Conservation (phyloP, 2,113 vertebrate species). For the Suricata suricatta region DNA sequence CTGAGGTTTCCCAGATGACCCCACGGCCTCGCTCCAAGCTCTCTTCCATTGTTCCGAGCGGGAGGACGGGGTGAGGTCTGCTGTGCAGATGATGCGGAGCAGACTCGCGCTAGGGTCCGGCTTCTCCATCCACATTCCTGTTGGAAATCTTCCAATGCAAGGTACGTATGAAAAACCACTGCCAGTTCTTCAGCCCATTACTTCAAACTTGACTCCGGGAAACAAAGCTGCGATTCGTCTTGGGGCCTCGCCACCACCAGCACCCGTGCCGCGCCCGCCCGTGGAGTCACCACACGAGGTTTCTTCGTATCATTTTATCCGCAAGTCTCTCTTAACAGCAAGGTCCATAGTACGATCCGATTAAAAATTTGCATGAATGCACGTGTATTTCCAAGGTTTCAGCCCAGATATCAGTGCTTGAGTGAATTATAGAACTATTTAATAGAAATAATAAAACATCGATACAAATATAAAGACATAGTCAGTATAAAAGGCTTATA, state of each 20-base stretch:
- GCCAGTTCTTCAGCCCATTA: constrained; percentile 41
- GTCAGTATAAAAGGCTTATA: constrained; percentile 93
- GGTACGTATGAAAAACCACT: constrained; percentile 40
- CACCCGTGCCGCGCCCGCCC: background rate
- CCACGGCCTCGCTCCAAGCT: background rate
- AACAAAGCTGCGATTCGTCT: constrained; percentile 29
- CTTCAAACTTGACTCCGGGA: constrained; percentile 59
- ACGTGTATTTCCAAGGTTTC: constrained; percentile 78
- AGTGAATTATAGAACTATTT: constrained; percentile 93
- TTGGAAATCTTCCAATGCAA: constrained; percentile 51
- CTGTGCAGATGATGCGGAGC: background rate
- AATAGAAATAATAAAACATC: constrained; percentile 89
- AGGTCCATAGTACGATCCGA: constrained; percentile 78
- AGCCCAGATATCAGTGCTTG: constrained; percentile 96
- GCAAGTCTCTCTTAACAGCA: constrained; percentile 66
- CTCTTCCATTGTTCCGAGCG: background rate
- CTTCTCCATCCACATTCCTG: constrained; percentile 47
- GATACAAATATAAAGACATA: constrained; percentile 90
- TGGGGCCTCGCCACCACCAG: background rate
- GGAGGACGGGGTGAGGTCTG: background rate
- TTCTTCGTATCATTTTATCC: constrained; percentile 72
- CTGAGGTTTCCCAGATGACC: constrained; percentile 62
- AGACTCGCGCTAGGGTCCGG: background rate
- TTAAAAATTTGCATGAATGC: constrained; percentile 42
- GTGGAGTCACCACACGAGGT: constrained; percentile 59